A percentile compares a stretch with the other conserved stretches of the same genome.
phyloP scores from a whole-genome alignment of 1,140 invertebrate genomes.

The Platorchestia sp. region DNA sequence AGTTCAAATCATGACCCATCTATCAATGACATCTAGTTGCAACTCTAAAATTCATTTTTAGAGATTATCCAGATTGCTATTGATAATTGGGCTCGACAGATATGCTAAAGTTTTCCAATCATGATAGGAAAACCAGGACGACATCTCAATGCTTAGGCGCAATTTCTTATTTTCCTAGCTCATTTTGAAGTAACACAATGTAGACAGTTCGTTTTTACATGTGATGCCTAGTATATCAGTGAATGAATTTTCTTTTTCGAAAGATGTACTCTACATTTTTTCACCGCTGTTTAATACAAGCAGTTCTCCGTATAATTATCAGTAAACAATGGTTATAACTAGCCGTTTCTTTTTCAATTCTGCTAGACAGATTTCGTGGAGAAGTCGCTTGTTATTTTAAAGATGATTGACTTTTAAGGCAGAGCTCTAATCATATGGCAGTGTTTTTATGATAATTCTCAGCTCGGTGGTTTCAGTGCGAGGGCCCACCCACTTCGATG shows the following conservation, averaged over 20 bases:
- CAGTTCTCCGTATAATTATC: background rate
- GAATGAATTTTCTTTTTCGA: background rate
- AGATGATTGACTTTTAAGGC: slow-evolving; percentile 52
- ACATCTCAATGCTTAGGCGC: background rate
- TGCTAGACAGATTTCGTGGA: background rate
- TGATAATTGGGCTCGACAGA: too few relatives aligned
- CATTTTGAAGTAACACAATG: background rate
- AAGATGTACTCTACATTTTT: background rate
- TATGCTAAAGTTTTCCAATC: too few relatives aligned
- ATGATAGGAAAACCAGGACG: background rate
- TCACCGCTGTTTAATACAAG: background rate
- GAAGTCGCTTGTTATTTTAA: slow-evolving; percentile 51
- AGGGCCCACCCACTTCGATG: slow-evolving; percentile 19
- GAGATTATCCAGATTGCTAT: background rate
- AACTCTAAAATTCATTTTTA: background rate
- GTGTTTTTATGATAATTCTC: slow-evolving; percentile 47
- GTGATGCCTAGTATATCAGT: background rate
- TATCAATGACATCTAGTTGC: background rate
- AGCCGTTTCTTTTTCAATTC: slow-evolving; percentile 45
- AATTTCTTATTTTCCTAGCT: background rate
- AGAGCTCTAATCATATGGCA: slow-evolving; percentile 25
- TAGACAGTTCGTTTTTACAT: background rate
- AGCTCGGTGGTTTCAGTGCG: background rate
- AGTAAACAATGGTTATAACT: slow-evolving; percentile 36
- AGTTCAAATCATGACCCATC: background rate